A percentile compares a stretch with the other conserved stretches of the same genome.
Evolutionary conservation across 1,140 invertebrate genomes (phyloP).

Genomic region (Drosophila lacertosa): DNA sequence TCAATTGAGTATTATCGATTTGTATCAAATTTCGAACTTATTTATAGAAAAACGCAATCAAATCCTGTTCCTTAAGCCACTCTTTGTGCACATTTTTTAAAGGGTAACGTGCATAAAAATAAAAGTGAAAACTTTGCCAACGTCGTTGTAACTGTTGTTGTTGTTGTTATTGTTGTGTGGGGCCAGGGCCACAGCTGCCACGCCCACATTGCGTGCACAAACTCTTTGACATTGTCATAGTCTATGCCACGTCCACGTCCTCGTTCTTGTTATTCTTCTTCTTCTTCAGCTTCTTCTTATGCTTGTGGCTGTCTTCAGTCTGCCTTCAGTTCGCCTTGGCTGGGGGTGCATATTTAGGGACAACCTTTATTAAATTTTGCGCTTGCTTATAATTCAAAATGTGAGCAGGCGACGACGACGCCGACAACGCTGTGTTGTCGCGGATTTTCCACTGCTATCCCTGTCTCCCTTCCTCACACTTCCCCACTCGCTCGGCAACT

Average conservation of each 20-base stretch:
- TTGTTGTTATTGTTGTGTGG: constrained; percentile 31
- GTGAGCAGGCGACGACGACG: constrained; percentile 57
- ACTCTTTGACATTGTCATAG: constrained; percentile 81
- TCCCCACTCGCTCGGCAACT: constrained; percentile 24
- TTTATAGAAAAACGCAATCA: no score
- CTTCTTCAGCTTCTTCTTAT: background rate
- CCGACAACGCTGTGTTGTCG: constrained; percentile 24
- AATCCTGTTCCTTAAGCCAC: background rate
- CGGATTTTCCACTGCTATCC: background rate
- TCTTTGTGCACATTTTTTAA: background rate
- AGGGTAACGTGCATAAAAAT: constrained; percentile 13
- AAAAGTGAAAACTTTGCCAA: constrained; percentile 66
- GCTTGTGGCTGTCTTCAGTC: constrained; percentile 27
- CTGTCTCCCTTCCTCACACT: no score
- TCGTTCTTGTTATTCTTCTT: constrained; percentile 24
- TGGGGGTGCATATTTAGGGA: constrained; percentile 54
- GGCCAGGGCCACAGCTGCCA: constrained; percentile 59
- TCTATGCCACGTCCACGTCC: constrained; percentile 31
- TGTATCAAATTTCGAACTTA: no score
- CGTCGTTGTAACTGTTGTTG: constrained; percentile 28
- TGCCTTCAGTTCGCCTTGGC: constrained; percentile 11
- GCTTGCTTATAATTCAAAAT: constrained; percentile 78
- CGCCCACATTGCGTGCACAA: constrained; percentile 77
- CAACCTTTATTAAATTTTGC: constrained; percentile 78
- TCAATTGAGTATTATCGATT: no score